These are phyloP conservation scores for Micropterix aruncella DNA, from an alignment of 2,888 invertebrate species.

Conservation along the genomic window DNA sequence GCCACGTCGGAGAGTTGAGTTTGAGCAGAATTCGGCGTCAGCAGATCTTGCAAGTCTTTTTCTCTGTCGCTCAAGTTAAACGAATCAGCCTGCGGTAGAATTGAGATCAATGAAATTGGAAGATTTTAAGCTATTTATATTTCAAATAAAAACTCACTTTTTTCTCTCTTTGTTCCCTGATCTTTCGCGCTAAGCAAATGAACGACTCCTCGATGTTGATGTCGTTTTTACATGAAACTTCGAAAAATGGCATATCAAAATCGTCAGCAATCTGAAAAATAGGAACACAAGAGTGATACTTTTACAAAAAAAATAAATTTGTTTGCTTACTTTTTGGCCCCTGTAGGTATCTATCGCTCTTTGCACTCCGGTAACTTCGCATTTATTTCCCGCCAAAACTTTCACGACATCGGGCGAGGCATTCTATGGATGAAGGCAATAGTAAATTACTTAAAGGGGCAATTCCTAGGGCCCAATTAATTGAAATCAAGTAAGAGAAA, in stretches of 20 bases:
- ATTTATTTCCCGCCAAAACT: conserved; percentile 76
- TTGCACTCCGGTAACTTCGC: conserved; percentile 59
- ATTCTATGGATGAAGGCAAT: too few relatives aligned
- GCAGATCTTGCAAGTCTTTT: conserved; percentile 10
- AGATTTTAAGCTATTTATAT: neutral
- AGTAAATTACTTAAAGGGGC: too few relatives aligned
- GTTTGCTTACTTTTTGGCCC: conserved; percentile 59
- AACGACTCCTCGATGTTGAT: conserved; percentile 77
- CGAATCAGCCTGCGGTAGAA: conserved; percentile 28
- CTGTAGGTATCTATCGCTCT: conserved; percentile 65
- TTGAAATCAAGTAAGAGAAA: too few relatives aligned
- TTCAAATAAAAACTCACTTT: conserved; percentile 34
- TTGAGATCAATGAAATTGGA: neutral
- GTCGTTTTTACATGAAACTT: conserved; percentile 77
- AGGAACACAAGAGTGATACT: too few relatives aligned
- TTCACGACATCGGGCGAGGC: conserved; percentile 79
- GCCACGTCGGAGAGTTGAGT: neutral
- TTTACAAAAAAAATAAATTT: neutral
- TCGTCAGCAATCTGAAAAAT: conserved; percentile 64
- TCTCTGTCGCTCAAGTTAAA: conserved; percentile 35
- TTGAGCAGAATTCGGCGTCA: neutral
- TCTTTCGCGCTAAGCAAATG: conserved; percentile 65
- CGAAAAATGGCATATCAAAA: conserved; percentile 79
- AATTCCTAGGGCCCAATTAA: too few relatives aligned
- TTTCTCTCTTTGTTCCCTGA: conserved; percentile 65